phyloP scores from a whole-genome alignment of 1,140 invertebrate species.

The Meloidogyne floridensis region DNA sequence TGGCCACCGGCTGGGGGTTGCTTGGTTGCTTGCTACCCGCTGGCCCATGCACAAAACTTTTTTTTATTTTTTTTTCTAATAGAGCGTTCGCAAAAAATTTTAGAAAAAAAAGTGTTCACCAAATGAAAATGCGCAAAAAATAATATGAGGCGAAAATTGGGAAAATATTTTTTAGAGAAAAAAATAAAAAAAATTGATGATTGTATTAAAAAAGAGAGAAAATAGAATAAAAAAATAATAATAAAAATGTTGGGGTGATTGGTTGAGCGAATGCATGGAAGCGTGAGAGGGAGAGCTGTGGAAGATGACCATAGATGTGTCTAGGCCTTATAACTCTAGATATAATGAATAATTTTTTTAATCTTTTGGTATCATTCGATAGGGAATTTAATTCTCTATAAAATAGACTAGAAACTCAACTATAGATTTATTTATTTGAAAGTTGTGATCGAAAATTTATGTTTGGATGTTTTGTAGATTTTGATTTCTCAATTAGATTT shows the following conservation, averaged over 20 bases:
- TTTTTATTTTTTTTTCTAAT: neutral
- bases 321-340: neutral
- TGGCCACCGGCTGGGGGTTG: neutral
- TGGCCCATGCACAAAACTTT: neutral
- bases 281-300: neutral
- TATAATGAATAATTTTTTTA: neutral
- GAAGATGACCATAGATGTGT: neutral
- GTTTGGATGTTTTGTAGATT: too few species aligned
- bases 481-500: too few species aligned
- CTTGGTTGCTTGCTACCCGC: neutral
- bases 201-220: neutral
- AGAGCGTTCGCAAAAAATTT: neutral
- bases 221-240: neutral
- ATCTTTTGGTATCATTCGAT: neutral
- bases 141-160: conserved; percentile 6
- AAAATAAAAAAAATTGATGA: neutral
- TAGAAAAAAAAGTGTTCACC: neutral
- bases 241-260: neutral
- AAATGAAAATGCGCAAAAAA: neutral
- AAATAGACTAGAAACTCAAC: neutral
- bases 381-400: neutral
- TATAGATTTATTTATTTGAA: neutral
- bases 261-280: neutral
- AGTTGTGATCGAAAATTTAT: neutral
- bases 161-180: neutral